Base-by-base conservation (phyloP, 2,888 invertebrate genomes). In the Lomographa bimaculata region DNA sequence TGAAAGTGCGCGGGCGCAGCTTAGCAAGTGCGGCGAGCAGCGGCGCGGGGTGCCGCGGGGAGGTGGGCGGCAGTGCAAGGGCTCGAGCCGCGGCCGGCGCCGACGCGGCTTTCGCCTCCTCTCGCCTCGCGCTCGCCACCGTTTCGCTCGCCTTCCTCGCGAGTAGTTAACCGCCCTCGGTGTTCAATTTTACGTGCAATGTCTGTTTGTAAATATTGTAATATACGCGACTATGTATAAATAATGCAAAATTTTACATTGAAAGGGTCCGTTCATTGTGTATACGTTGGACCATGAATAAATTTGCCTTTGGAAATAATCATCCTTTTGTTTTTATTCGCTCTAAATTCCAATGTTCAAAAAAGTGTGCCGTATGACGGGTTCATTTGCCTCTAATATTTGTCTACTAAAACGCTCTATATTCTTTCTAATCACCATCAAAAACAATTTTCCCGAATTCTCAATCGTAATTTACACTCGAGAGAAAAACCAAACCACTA, bases 1-100 rank as follows among this genome's bases (percentile, higher is more conserved):
- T 96, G 58, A 95, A 95, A 73, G 92, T 94, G 51, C 95, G 96
- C 54, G 96, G 96, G 0, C 91, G 93, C 50, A 92, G 93, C 23
- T 92, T 96, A 91, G 92, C 91, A 45, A 91, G 79, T 38, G 86
- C 80, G 37, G 68, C 75, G 10, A 66, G 69, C 0, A 75, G 81
- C 17, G 75, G 46, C 20, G 77, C 77, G 8, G 79, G 75, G 36
- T 85, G 86, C 36, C 79, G 84, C 21, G 82, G 86, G 3, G 87
- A 82, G 52, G 71, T 75, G 20, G 83, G 79, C 1, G 87, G 80
- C 5, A 82, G 76, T 35, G 77, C 77, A 19, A 66, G 84, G 42
- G 69, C 77, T 17, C 62, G 80, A 25, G 61, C 79, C 28, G 58
- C 83, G 43, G 57, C 77, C 51, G 59, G 79, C 55, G 65, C 82